phyloP scores from a whole-genome alignment of 2,113 vertebrate species.

The Gobio gobio region DNA sequence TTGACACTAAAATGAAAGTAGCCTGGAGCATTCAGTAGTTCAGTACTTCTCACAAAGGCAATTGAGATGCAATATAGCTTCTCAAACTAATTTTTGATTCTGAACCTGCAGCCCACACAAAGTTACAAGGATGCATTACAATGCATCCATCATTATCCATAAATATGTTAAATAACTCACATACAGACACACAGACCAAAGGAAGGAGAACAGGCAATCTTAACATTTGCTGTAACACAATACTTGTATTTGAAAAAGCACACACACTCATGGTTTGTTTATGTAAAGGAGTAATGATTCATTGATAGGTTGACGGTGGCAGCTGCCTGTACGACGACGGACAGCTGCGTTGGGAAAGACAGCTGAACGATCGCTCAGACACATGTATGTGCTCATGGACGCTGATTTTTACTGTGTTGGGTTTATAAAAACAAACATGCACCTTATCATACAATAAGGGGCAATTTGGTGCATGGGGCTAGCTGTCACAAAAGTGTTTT shows the following conservation, averaged over 20 bases:
- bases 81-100: neutral
- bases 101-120: conserved; percentile 5
- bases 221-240: conserved; percentile 45
- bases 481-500: neutral
- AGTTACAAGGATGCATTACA: neutral
- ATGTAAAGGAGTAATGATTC: conserved; percentile 38
- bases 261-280: conserved; percentile 39
- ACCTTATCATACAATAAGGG: neutral
- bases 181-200: conserved; percentile 15
- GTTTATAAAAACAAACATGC: conserved; percentile 28
- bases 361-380: conserved; percentile 42
- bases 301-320: conserved; percentile 47
- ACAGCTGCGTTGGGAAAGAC: conserved; percentile 43
- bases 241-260: conserved; percentile 28
- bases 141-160: neutral
- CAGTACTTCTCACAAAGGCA: conserved; percentile 1
- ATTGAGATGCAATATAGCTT: conserved; percentile 8
- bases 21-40: conserved; percentile 11
- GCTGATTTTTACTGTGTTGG: neutral
- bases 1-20: neutral
- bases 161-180: neutral
- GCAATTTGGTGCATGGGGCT: neutral
- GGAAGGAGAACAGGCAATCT: neutral
- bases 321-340: conserved; percentile 30
- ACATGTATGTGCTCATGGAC: conserved; percentile 41